These are phyloP conservation scores for Psittacara wagleri DNA, from an alignment of 2,113 vertebrate genomes.

Conservation along the genomic window DNA sequence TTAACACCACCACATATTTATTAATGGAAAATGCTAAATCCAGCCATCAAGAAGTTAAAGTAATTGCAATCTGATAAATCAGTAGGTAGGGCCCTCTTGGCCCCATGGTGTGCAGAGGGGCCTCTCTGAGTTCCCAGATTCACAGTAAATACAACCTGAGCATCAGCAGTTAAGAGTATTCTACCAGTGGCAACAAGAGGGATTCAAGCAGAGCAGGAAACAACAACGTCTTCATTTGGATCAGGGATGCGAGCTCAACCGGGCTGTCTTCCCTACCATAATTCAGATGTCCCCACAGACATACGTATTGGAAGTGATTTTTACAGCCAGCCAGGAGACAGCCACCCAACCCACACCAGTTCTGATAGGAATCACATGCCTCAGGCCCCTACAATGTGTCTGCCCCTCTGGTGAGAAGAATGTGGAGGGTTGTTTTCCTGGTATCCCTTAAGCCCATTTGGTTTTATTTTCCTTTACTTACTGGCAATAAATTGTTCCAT, in stretches of 20 bases:
- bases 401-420: not conserved
- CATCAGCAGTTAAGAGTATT: not conserved
- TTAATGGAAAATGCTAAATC: not conserved
- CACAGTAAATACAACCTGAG: not conserved
- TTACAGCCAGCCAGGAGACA: conserved; percentile 4
- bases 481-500: not conserved
- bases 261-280: not conserved
- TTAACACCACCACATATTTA: not conserved
- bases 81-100: not conserved
- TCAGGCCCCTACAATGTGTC: not conserved
- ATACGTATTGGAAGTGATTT: not conserved
- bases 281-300: not conserved
- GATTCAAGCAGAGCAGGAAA: not conserved
- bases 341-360: not conserved
- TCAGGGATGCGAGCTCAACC: not conserved
- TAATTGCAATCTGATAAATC: not conserved
- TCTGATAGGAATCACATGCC: not conserved
- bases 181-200: not conserved
- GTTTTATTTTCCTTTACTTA: conserved; percentile 17
- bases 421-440: not conserved
- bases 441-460: not conserved
- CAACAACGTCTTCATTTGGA: not conserved
- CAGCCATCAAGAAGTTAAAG: not conserved
- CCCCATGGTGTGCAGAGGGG: not conserved
- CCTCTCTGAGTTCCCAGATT: not conserved